These are phyloP conservation scores for Calycopis cecrops DNA, from an alignment of 1,140 invertebrate genomes.

Conservation along the genomic window DNA sequence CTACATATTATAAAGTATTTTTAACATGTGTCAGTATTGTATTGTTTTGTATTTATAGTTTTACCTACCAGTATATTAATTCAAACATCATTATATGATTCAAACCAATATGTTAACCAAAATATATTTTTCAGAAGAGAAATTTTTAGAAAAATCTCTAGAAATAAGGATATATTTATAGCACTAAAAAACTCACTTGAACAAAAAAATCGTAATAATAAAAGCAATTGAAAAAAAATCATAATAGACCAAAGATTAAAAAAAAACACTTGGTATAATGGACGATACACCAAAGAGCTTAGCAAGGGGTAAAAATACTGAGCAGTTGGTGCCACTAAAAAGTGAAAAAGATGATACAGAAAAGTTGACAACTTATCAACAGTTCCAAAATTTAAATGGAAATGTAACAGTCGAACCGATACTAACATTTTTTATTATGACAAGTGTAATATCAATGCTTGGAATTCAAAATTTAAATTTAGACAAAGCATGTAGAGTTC, in stretches of 20 bases:
- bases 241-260: no score
- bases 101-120: no score
- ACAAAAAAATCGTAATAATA: no score
- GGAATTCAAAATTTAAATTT: slow-evolving; percentile 61
- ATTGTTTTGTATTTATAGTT: neutral
- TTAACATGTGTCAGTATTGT: neutral
- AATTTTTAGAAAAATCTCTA: no score
- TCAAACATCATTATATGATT: no score
- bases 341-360: slow-evolving; percentile 37
- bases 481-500: slow-evolving; percentile 63
- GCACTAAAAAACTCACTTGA: no score
- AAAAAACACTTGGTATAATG: neutral
- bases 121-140: no score
- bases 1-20: neutral
- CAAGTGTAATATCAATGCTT: slow-evolving; percentile 52
- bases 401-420: slow-evolving; percentile 63
- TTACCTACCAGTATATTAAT: no score
- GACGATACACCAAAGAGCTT: neutral
- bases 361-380: slow-evolving; percentile 42
- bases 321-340: slow-evolving; percentile 39
- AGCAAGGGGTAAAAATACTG: slow-evolving; percentile 31
- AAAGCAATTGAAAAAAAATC: no score
- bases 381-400: slow-evolving; percentile 49
- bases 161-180: no score
- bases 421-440: slow-evolving; percentile 54